These are phyloP conservation scores for Elegia similella DNA, from an alignment of 2,888 invertebrate species.

Conservation along the genomic window DNA sequence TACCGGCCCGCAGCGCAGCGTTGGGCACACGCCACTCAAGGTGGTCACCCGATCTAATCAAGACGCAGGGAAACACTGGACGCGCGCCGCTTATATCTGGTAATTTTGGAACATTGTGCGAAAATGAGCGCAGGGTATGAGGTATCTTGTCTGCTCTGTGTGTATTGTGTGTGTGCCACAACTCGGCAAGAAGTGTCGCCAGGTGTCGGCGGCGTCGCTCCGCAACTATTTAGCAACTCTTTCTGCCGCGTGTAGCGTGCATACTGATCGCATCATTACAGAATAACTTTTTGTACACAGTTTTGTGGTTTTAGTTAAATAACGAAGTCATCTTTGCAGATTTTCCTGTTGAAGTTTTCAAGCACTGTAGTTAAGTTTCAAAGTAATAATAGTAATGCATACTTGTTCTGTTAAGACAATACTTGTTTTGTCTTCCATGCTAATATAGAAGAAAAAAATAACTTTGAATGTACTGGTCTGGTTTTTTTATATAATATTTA, in stretches of 20 bases:
- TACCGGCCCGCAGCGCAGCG: too few species aligned
- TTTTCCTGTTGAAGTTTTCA: background rate
- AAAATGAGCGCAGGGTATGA: background rate
- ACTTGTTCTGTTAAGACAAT: too few species aligned
- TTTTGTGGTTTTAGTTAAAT: background rate
- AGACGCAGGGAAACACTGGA: too few species aligned
- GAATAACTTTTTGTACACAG: background rate
- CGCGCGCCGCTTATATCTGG: background rate
- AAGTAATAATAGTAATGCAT: background rate
- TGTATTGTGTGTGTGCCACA: background rate
- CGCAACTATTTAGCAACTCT: conserved; percentile 11
- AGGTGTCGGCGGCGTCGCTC: background rate
- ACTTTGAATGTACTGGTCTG: too few species aligned
- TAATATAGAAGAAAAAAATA: too few species aligned
- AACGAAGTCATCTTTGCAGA: background rate
- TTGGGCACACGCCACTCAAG: too few species aligned
- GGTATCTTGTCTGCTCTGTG: background rate
- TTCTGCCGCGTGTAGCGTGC: background rate
- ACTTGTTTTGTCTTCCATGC: too few species aligned
- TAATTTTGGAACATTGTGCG: background rate
- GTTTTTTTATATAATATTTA: too few species aligned
- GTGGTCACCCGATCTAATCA: too few species aligned
- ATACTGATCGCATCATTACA: conserved; percentile 8
- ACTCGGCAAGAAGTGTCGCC: background rate
- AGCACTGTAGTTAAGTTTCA: background rate